These are phyloP conservation scores for Folsomia candida DNA, from an alignment of 2,888 invertebrate genomes.

Conservation along the genomic window DNA sequence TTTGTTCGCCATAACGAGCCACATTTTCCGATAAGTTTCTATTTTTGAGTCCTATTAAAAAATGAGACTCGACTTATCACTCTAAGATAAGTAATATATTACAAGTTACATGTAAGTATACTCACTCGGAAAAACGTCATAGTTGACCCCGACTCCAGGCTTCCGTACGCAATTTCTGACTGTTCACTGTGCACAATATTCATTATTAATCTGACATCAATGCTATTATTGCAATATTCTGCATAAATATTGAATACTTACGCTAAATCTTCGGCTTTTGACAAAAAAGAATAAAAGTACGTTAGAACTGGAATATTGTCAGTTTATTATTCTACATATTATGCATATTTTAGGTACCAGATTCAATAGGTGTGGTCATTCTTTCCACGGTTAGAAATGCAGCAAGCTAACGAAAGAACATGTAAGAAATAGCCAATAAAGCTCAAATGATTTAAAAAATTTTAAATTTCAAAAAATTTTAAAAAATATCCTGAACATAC, in stretches of 20 bases:
- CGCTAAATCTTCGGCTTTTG: constrained; percentile 80
- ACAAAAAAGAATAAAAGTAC: too few species aligned
- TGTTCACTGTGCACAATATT: too few species aligned
- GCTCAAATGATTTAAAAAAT: too few species aligned
- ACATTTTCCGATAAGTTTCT: constrained; percentile 89
- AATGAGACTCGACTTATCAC: background rate
- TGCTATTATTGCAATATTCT: background rate
- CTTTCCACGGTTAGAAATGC: constrained; percentile 87
- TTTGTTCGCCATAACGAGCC: constrained; percentile 85
- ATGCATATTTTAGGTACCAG: too few species aligned
- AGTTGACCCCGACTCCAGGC: constrained; percentile 77
- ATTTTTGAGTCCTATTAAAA: constrained; percentile 75
- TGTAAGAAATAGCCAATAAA: too few species aligned
- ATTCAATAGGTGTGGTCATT: constrained; percentile 82
- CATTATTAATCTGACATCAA: too few species aligned
- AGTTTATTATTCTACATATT: too few species aligned
- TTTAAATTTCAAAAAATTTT: too few species aligned
- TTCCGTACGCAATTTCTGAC: constrained; percentile 71
- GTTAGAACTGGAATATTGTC: too few species aligned
- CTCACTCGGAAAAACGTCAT: constrained; percentile 79
- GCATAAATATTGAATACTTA: constrained; percentile 62
- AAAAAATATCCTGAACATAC: too few species aligned
- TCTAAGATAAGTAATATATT: background rate
- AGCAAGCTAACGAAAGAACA: too few species aligned
- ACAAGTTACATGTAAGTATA: too few species aligned